phyloP scores from a whole-genome alignment of 92 coral and sea anemone genomes.

The Paramuricea clavata region DNA sequence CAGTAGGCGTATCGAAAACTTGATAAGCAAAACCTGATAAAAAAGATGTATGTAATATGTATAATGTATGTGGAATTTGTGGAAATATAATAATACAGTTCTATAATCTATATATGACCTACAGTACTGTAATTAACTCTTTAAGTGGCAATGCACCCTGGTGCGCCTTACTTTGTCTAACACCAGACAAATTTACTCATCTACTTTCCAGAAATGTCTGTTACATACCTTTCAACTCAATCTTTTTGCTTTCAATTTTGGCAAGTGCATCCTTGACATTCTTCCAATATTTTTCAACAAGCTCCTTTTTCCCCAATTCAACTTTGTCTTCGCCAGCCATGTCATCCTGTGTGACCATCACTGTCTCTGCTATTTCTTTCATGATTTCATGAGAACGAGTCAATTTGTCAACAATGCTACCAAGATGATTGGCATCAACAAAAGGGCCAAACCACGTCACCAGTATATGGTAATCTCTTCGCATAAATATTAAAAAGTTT shows the following conservation, averaged over 20 bases:
- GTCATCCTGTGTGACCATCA: background rate
- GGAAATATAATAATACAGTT: too few species aligned
- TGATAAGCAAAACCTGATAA: background rate
- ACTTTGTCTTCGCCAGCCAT: background rate
- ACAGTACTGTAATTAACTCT: too few species aligned
- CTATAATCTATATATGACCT: too few species aligned
- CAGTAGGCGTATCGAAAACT: slow-evolving; percentile 11
- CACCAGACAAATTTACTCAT: too few species aligned
- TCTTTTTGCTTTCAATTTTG: slow-evolving; percentile 20
- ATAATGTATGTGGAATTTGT: too few species aligned
- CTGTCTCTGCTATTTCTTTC: background rate
- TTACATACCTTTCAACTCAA: slow-evolving; percentile 23
- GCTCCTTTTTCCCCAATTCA: background rate
- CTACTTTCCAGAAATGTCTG: too few species aligned
- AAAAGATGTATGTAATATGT: too few species aligned
- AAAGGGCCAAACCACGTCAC: slow-evolving; percentile 25
- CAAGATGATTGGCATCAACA: background rate
- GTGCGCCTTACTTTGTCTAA: too few species aligned
- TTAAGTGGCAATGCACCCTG: too few species aligned
- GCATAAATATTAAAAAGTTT: slow-evolving; percentile 1
- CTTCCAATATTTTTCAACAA: slow-evolving; percentile 10
- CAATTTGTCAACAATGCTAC: background rate
- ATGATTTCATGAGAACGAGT: background rate
- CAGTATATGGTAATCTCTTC: background rate
- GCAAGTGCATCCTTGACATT: background rate